These are phyloP conservation scores for Triplophysa yarkandensis DNA, from an alignment of 2,797 vertebrate genomes.

Conservation along the genomic window DNA sequence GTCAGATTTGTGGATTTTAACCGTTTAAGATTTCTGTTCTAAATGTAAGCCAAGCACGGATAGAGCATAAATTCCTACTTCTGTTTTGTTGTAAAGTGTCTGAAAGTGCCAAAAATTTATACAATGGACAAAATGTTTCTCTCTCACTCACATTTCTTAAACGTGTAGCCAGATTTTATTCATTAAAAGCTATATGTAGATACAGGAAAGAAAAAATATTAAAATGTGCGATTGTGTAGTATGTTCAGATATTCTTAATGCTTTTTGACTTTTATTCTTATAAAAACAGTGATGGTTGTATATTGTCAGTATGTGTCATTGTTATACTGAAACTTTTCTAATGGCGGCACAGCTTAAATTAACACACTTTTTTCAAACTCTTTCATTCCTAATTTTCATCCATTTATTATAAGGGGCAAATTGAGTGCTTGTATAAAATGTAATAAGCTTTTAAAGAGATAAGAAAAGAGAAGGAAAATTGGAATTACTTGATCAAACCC, in stretches of 20 bases:
- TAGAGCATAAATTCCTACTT: conserved; percentile 36
- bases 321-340: conserved; percentile 26
- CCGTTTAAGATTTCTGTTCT: conserved; percentile 24
- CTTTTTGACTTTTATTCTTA: conserved; percentile 33
- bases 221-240: neutral
- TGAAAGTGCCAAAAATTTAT: conserved; percentile 15
- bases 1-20: conserved; percentile 43
- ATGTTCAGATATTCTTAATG: conserved; percentile 10
- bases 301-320: conserved; percentile 37
- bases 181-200: neutral
- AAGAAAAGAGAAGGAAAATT: no score
- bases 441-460: no score
- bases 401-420: no score
- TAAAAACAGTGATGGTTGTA: conserved; percentile 29
- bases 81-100: conserved; percentile 31
- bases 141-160: conserved; percentile 22
- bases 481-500: no score
- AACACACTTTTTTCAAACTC: no score
- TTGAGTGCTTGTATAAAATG: no score
- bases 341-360: conserved; percentile 19
- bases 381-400: no score
- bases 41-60: conserved; percentile 21
- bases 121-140: conserved; percentile 37
- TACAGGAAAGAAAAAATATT: conserved; percentile 14
- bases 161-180: conserved; percentile 26